Evolutionary conservation across 2,113 vertebrate species (phyloP).

Genomic region (Damaliscus lunatus): DNA sequence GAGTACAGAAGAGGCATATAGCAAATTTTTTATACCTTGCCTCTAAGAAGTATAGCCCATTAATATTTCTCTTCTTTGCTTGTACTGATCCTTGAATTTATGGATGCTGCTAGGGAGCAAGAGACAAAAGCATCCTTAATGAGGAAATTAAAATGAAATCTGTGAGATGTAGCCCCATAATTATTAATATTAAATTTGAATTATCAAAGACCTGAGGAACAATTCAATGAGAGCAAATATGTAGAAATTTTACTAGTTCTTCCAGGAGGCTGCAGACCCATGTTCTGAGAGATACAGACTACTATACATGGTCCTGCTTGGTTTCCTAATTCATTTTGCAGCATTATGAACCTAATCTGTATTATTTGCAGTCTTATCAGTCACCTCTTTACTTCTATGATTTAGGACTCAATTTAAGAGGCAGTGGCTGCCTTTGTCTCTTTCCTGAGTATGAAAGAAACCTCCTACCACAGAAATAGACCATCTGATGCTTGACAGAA

Average conservation of each 20-base stretch:
- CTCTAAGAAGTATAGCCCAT: neutral
- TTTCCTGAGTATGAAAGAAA: neutral
- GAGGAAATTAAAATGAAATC: neutral
- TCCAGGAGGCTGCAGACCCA: neutral
- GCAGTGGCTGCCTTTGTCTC: neutral
- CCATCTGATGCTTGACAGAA: neutral
- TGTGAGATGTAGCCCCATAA: neutral
- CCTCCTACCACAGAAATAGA: neutral
- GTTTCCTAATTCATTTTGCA: neutral
- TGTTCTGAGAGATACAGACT: neutral
- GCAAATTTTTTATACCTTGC: neutral
- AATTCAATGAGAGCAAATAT: neutral
- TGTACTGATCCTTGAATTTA: neutral
- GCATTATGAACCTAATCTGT: neutral
- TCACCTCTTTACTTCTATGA: neutral
- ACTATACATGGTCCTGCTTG: neutral
- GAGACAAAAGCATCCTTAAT: neutral
- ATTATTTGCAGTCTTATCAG: neutral
- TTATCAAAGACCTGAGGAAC: neutral
- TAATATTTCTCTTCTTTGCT: neutral
- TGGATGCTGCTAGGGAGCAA: neutral
- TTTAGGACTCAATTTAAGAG: neutral
- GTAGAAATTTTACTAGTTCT: neutral
- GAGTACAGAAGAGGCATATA: neutral
- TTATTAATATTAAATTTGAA: neutral